Percentiles rank a stretch among this genome's conserved stretches.
phyloP scores from a whole-genome alignment of 2,113 vertebrate species.

The Pseudopodoces humilis region DNA sequence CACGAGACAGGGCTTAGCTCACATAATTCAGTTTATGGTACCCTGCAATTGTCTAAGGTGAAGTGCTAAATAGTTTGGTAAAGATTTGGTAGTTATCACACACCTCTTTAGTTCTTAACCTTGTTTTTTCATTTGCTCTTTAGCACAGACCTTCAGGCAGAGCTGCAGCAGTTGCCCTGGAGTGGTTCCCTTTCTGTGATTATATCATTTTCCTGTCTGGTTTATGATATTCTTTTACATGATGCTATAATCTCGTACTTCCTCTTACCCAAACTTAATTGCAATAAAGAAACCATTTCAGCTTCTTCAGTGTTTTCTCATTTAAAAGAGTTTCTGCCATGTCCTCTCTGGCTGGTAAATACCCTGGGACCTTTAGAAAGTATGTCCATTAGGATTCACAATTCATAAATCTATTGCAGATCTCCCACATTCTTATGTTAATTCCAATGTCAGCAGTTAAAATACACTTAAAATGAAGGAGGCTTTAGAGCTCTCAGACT shows the following conservation, averaged over 20 bases:
- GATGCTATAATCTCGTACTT: not conserved
- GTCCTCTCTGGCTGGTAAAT: not conserved
- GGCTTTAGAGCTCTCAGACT: conserved; percentile 51
- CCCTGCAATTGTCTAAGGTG: not conserved
- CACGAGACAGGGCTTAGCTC: not conserved
- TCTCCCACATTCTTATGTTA: conserved; percentile 57
- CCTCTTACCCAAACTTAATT: not conserved
- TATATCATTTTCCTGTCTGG: not conserved
- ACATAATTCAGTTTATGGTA: not conserved
- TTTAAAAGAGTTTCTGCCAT: not conserved
- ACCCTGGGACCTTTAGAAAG: not conserved
- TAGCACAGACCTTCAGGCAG: not conserved
- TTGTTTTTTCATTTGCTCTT: not conserved
- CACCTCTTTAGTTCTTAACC: not conserved
- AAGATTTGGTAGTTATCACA: not conserved
- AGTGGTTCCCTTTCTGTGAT: not conserved
- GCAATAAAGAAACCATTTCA: not conserved
- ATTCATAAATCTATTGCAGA: conserved; percentile 50
- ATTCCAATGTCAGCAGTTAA: conserved; percentile 68
- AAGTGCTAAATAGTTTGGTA: not conserved
- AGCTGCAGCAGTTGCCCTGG: not conserved
- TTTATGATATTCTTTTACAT: not conserved
- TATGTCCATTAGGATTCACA: conserved; percentile 5
- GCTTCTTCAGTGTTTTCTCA: not conserved
- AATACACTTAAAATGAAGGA: conserved; percentile 66